Evolutionary conservation across 2,888 invertebrate genomes (phyloP), one percentile per base, ranked within the genome.

Genomic region (Rhagium mordax): DNA sequence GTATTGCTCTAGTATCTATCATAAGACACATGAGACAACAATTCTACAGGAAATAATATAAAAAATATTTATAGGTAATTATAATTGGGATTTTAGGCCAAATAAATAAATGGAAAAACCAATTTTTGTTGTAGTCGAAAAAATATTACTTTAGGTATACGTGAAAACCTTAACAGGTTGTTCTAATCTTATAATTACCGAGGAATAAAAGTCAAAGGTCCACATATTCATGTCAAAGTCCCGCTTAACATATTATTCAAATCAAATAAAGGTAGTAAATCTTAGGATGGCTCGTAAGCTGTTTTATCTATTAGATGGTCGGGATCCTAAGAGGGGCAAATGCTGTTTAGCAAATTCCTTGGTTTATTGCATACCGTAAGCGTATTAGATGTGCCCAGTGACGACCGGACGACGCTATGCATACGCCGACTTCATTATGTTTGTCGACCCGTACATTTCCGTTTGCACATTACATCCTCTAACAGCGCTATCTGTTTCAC

Each of bases 321-420:
- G 21, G 41, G 41, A 3, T 18, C 16, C 53, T 20, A 20, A 47
- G 47, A 41, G 67, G 67, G 67, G 5, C 24, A 16, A 21, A 20
- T 21, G 20, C 41, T 57, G 51, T 67, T 67, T 67, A 76, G 78
- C 71, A 78, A 77, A 76, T 80, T 80, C 78, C 81, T 53, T 71
- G 77, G 79, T 82, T 82, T 82, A 83, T 81, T 83, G 80, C 80
- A 81, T 83, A 79, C 79, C 81, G 74, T 61, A 61, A 72, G 74
- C 76, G 78, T 81, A 82, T 82, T 82, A 79, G 80, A 80, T 81
- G 77, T 80, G 73, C 70, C 77, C 78, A 75, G 73, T 71, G 72
- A 73, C 64, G 77, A 74, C 71, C 74, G 66, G 77, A 81, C 81
- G 82, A 70, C 75, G 79, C 76, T 70, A 73, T 81, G 83, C 82